A percentile compares a stretch with the other conserved stretches of the same genome.
Evolutionary conservation across 1,140 invertebrate genomes (phyloP).

Genomic region (Nautilus pompilius): DNA sequence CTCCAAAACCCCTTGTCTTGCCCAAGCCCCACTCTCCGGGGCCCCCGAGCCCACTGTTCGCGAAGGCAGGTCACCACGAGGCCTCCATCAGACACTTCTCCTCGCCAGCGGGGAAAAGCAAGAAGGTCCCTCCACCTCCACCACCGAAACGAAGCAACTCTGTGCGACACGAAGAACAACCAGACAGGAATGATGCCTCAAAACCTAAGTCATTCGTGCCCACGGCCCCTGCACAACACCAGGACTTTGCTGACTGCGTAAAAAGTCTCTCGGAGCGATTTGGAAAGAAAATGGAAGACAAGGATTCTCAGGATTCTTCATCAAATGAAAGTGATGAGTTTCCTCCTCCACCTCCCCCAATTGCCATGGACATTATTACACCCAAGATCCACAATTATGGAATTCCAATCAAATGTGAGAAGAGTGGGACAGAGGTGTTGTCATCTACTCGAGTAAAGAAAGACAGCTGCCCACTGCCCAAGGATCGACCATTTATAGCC

Average conservation of each 20-base stretch:
- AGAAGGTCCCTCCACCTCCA: slow-evolving; percentile 70
- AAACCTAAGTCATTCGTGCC: not conserved
- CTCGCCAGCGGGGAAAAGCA: slow-evolving; percentile 31
- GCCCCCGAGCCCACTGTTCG: slow-evolving; percentile 13
- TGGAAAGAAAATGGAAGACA: slow-evolving; percentile 39
- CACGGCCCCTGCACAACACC: slow-evolving; percentile 28
- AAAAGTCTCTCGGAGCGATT: slow-evolving; percentile 56
- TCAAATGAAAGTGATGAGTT: slow-evolving; percentile 54
- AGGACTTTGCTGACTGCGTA: slow-evolving; percentile 56
- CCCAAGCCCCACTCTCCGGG: slow-evolving; percentile 13
- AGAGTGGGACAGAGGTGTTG: not conserved
- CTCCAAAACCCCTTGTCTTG: slow-evolving; percentile 19
- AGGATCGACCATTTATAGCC: slow-evolving; percentile 2
- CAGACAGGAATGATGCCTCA: not conserved
- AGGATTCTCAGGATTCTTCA: slow-evolving; percentile 25
- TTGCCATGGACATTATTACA: slow-evolving; percentile 51
- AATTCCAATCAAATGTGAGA: slow-evolving; percentile 33
- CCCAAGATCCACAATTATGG: slow-evolving; percentile 50
- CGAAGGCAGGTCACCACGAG: too few species aligned
- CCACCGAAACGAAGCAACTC: slow-evolving; percentile 72
- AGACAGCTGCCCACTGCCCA: not conserved
- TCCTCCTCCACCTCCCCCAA: slow-evolving; percentile 56
- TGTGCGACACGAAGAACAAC: slow-evolving; percentile 30
- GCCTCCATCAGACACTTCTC: slow-evolving; percentile 13
- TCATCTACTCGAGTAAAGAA: not conserved